These are phyloP conservation scores for Schizopygopsis pylzovi DNA, from an alignment of 2,797 vertebrate species.

Conservation along the genomic window DNA sequence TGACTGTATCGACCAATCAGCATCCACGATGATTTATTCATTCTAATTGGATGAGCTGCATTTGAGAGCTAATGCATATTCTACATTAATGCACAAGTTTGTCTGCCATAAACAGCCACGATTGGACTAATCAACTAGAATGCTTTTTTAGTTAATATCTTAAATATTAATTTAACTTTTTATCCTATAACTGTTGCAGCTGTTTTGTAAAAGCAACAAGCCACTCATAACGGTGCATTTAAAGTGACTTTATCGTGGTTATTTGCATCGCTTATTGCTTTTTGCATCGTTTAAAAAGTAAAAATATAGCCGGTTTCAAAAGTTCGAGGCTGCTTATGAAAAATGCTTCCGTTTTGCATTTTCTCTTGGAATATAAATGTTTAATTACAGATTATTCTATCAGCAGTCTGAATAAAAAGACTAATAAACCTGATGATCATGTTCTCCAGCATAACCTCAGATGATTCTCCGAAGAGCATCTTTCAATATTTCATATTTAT, in stretches of 20 bases:
- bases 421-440: not conserved
- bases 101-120: not conserved
- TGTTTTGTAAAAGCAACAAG: not conserved
- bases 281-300: not conserved
- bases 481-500: not conserved
- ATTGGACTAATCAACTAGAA: not conserved
- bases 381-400: not conserved
- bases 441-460: not conserved
- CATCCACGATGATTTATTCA: not conserved
- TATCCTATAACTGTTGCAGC: not conserved
- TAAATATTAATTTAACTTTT: not conserved
- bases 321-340: not conserved
- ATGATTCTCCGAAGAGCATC: not conserved
- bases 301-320: not conserved
- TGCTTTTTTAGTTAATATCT: too few species aligned
- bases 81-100: not conserved
- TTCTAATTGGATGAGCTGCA: not conserved
- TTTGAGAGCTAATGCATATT: not conserved
- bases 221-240: not conserved
- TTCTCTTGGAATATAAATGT: not conserved
- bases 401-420: not conserved
- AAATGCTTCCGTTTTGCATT: not conserved
- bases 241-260: not conserved
- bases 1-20: not conserved
- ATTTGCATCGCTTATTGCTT: not conserved